These are phyloP conservation scores for Deroplatys truncata DNA, from an alignment of 2,888 invertebrate genomes.

Conservation along the genomic window DNA sequence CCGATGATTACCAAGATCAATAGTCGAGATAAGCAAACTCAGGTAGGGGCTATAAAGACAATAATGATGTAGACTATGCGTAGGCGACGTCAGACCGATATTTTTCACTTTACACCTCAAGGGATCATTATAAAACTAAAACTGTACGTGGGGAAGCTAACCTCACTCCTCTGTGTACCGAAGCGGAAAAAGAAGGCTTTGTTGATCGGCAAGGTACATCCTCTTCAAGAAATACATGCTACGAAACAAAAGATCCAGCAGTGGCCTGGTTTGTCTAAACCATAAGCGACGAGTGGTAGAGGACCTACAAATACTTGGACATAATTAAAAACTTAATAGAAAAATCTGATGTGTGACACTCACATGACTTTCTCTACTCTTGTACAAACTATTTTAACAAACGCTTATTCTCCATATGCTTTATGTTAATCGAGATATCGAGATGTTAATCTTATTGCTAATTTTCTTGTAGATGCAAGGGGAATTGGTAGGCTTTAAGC, in stretches of 20 bases:
- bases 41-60: neutral
- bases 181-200: neutral
- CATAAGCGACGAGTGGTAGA: no score
- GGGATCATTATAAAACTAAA: neutral
- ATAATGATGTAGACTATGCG: neutral
- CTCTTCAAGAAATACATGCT: neutral
- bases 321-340: no score
- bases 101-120: neutral
- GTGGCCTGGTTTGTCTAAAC: neutral
- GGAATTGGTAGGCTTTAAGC: no score
- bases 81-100: neutral
- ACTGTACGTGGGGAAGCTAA: neutral
- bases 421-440: no score
- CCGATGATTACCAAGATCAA: neutral
- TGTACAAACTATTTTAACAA: no score
- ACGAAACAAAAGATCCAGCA: neutral
- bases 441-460: no score
- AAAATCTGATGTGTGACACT: no score
- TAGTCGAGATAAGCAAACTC: neutral
- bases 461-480: no score
- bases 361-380: no score
- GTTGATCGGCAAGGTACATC: neutral
- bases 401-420: no score
- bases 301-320: no score
- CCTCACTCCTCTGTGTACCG: neutral